Evolutionary conservation across 2,113 vertebrate species (phyloP), one percentile per base, ranked within the genome.

Genomic region (Amblyopsis rosae): DNA sequence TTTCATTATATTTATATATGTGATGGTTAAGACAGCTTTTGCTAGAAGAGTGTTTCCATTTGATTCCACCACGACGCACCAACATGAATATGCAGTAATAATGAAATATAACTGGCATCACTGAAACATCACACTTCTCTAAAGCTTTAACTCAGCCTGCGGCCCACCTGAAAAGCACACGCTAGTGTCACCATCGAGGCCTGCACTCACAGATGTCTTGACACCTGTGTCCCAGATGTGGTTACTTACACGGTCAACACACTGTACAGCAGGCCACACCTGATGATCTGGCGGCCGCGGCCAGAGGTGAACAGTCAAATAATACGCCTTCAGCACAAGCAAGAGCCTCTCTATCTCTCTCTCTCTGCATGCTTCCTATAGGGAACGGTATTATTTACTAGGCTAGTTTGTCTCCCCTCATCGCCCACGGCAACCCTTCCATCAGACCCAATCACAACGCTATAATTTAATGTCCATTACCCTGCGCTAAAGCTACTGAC

Each of bases 401-500:
- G 51, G 59, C 41, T 54, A 74, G 73, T 71, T 64, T 0, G 64
- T 71, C 72, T 67, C 69, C 12, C 12, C 62, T 63, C 62, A 80
- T 81, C 81, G 69, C 17, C 79, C 68, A 5, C 56, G 12, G 10
- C 73, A 53, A 77, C 59, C 66, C 33, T 69, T 81, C 76, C 78
- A 75, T 84, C 76, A 80, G 76, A 81, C 3, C 9, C 67, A 80
- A 85, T 79, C 26, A 47, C 72, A 70, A 72, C 69, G 51, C 82
- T 87, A 69, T 86, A 85, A 88, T 91, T 89, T 86, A 75, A 86
- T 66, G 78, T 67, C 80, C 83, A 84, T 86, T 89, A 75, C 50
- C 59, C 33, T 66, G 66, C 69, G 74, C 76, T 67, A n/a, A 67
- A 72, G 77, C 77, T 82, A 72, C 79, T 80, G 81, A 66, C 83